phyloP scores from a whole-genome alignment of 2,113 vertebrate genomes.

The Microcebus lehilahytsara region DNA sequence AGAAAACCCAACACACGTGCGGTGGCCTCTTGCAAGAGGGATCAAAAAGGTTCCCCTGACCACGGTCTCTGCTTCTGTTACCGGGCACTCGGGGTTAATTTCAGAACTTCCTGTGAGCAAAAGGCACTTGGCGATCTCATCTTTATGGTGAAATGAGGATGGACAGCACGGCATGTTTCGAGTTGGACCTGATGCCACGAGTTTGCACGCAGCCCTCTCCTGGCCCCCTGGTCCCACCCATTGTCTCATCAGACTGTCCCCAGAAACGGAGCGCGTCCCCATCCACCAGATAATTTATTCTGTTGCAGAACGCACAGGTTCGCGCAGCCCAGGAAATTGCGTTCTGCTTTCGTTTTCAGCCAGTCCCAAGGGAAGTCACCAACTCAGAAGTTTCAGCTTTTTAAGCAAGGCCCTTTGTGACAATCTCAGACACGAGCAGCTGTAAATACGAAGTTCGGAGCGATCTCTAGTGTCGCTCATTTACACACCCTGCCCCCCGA shows the following conservation, averaged over 20 bases:
- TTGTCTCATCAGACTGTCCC: neutral
- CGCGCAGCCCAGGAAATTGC: neutral
- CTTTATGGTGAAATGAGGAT: neutral
- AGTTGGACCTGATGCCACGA: neutral
- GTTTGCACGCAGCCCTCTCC: neutral
- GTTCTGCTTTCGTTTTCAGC: conserved; percentile 63
- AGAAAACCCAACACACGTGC: neutral
- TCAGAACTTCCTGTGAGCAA: conserved; percentile 29
- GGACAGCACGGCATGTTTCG: neutral
- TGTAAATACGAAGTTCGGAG: neutral
- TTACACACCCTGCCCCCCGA: neutral
- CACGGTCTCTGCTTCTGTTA: neutral
- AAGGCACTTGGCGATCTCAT: neutral
- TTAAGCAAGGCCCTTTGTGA: neutral
- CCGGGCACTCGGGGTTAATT: neutral
- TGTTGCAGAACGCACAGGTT: neutral
- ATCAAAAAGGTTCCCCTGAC: neutral
- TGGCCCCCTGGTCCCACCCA: neutral
- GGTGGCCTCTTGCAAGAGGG: neutral
- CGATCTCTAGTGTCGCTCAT: neutral
- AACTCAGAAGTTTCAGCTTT: neutral
- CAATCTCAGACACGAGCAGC: neutral
- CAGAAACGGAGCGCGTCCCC: neutral
- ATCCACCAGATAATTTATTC: neutral
- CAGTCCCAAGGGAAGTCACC: conserved; percentile 43